A percentile compares a stretch with the other conserved stretches of the same genome.
phyloP scores from a whole-genome alignment of 1,140 invertebrate genomes.

The Platyura marginata region DNA sequence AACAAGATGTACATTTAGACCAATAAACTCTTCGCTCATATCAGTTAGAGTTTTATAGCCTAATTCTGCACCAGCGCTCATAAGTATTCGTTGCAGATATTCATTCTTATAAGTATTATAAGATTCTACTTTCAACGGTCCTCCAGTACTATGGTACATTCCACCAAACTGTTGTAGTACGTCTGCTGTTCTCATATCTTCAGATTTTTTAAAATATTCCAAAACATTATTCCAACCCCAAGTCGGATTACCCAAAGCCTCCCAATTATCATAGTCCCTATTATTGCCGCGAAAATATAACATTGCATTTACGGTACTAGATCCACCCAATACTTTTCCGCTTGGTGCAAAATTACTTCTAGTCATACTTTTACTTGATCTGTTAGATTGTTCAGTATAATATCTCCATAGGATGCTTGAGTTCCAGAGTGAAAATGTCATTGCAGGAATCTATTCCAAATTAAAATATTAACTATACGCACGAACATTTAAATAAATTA shows the following conservation, averaged over 20 bases:
- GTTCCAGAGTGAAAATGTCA: no score
- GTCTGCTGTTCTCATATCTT: slow-evolving; percentile 27
- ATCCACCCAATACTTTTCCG: slow-evolving; percentile 56
- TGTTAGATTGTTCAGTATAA: slow-evolving; percentile 33
- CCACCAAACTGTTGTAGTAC: slow-evolving; percentile 4
- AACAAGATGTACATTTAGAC: slow-evolving; percentile 53
- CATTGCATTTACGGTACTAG: slow-evolving; percentile 65
- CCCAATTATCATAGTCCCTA: slow-evolving; percentile 35
- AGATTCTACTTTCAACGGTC: background rate
- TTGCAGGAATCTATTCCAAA: no score
- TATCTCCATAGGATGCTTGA: no score
- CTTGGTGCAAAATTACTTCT: slow-evolving; percentile 37
- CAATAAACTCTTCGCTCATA: slow-evolving; percentile 50
- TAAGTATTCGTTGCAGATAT: slow-evolving; percentile 1
- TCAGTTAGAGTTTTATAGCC: slow-evolving; percentile 35
- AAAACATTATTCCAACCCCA: slow-evolving; percentile 17
- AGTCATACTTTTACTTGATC: slow-evolving; percentile 30
- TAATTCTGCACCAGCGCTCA: background rate
- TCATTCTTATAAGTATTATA: slow-evolving; percentile 2
- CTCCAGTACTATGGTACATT: slow-evolving; percentile 8
- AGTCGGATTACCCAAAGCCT: slow-evolving; percentile 25
- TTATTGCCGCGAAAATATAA: slow-evolving; percentile 15
- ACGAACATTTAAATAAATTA: no score
- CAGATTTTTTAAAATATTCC: slow-evolving; percentile 13
- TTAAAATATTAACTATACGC: no score